Evolutionary conservation across 2,113 vertebrate genomes (phyloP), one percentile per base, ranked within the genome.

Genomic region (Erinaceus europaeus): DNA sequence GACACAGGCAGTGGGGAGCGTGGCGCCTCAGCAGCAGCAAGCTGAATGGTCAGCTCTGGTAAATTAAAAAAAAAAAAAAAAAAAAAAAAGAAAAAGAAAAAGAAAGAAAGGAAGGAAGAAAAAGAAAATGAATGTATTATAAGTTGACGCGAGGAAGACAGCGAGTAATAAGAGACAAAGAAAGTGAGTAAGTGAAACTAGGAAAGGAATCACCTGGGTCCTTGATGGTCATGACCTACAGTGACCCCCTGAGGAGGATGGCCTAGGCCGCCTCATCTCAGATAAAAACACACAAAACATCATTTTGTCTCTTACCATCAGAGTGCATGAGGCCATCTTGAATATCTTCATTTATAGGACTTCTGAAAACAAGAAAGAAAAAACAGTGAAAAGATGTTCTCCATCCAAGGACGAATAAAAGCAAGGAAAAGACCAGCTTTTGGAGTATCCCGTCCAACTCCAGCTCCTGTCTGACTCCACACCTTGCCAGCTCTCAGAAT

Each of bases 311-410:
- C 95, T 96, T 97, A 98, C 97, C 97, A 34, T 92, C 94, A 65
- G 94, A 92, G 81, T 84, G 27, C 48, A 96, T 95, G 38, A 95
- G 96, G 1, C 98, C 98, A 91, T 99, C 98, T 59, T 98, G 98
- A 88, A 94, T 97, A 40, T 99, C 98, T 53, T 99, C 98, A 91
- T 83, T 95, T 46, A 94, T 96, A 67, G 92, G 42, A 46, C 32
- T 89, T 93, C 97, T 98, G 92, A 91, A 96, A 96, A 84, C 18
- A 92, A 14, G 34, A 94, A 95, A 93, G 90, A 81, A 92, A 42
- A 90, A 13, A 7, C 14, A 95, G 92, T 10, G 7, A 32, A 4
- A 81, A 29, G 44, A 53, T 73, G 44, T 9, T 84, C 5, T 62
- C 17, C 1, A 71, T 84, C 85, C 3, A 87, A 32, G 78, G 32